A percentile compares a stretch with the other conserved stretches of the same genome.
Evolutionary conservation across 2,888 invertebrate genomes (phyloP).

Genomic region (Hofmannophila pseudospretella): DNA sequence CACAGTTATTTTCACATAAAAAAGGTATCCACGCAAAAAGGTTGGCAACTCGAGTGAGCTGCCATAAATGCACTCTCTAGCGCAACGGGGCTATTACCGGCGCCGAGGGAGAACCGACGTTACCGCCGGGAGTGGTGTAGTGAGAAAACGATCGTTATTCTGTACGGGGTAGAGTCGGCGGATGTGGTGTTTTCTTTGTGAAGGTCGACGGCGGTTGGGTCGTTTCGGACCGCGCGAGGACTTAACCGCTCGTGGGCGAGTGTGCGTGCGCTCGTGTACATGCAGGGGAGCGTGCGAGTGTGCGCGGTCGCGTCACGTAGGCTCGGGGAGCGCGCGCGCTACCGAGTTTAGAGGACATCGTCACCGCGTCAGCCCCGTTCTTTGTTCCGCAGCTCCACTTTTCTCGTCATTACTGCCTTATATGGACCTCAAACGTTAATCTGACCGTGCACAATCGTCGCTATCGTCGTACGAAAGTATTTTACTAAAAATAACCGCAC

Average conservation of each 20-base stretch:
- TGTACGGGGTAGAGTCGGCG: constrained; percentile 33
- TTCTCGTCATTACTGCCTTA: too few species aligned
- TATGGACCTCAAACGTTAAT: neutral
- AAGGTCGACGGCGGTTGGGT: constrained; percentile 57
- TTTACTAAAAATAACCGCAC: neutral
- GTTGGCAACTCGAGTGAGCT: constrained; percentile 59
- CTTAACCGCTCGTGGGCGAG: constrained; percentile 50
- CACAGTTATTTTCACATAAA: constrained; percentile 50
- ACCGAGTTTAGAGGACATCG: constrained; percentile 50
- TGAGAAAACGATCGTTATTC: constrained; percentile 25
- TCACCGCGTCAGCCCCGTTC: constrained; percentile 24
- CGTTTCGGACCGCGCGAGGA: constrained; percentile 26
- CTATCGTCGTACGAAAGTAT: neutral
- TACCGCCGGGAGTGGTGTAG: constrained; percentile 24
- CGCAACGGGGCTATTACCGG: constrained; percentile 65
- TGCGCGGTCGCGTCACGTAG: constrained; percentile 71
- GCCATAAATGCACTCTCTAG: constrained; percentile 75
- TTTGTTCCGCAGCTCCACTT: too few species aligned
- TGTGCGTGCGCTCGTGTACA: constrained; percentile 46
- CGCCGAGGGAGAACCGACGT: constrained; percentile 16
- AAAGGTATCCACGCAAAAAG: constrained; percentile 54
- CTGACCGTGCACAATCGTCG: neutral
- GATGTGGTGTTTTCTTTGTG: constrained; percentile 65
- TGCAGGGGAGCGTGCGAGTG: constrained; percentile 39
- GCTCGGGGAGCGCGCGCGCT: constrained; percentile 49